Evolutionary conservation across 2,888 invertebrate genomes (phyloP).

Genomic region (Acleris sparsana): DNA sequence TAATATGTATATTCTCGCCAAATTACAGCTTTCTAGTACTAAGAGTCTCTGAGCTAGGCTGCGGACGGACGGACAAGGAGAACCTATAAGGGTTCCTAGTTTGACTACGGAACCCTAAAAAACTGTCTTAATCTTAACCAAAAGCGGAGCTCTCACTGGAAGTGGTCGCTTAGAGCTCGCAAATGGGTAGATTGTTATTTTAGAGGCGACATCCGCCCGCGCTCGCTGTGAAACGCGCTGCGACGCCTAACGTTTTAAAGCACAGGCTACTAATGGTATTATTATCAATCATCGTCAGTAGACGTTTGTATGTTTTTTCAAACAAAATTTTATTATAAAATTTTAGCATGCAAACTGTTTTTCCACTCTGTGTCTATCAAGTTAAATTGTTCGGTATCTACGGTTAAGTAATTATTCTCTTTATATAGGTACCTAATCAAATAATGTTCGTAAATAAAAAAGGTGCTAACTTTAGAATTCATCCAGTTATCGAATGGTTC

Average conservation of each 20-base stretch:
- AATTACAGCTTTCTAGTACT: too few species aligned
- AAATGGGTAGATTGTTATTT: constrained; percentile 50
- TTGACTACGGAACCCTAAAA: too few species aligned
- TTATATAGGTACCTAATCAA: not conserved
- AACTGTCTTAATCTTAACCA: constrained; percentile 11
- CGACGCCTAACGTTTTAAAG: constrained; percentile 42
- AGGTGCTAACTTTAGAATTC: not conserved
- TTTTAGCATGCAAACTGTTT: not conserved
- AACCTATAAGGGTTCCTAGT: too few species aligned
- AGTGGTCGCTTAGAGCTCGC: constrained; percentile 44
- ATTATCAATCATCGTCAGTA: not conserved
- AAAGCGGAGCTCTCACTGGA: constrained; percentile 35
- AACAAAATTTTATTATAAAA: not conserved
- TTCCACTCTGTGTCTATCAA: not conserved
- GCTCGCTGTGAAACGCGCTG: constrained; percentile 42
- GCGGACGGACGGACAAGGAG: too few species aligned
- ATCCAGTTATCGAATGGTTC: constrained; percentile 2
- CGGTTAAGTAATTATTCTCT: not conserved
- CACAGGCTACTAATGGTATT: constrained; percentile 3
- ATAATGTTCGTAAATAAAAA: not conserved
- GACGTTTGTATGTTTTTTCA: not conserved
- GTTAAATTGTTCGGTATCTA: not conserved
- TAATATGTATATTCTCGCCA: too few species aligned
- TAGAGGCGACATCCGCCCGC: constrained; percentile 49
- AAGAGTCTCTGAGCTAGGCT: too few species aligned